These are phyloP conservation scores for Colossoma macropomum DNA, from an alignment of 2,113 vertebrate species.

Conservation along the genomic window DNA sequence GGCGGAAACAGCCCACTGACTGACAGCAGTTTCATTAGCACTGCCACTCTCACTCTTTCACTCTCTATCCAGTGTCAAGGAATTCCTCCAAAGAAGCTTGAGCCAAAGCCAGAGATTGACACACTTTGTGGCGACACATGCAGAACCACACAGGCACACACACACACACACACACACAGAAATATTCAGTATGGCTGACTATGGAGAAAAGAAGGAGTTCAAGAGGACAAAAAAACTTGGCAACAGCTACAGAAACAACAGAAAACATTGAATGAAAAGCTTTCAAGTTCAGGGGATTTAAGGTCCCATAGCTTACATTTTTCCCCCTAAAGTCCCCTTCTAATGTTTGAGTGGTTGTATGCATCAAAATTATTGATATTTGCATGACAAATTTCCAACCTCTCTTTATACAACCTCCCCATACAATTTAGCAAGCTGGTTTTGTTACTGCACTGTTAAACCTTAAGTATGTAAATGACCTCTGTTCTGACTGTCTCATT, in stretches of 20 bases:
- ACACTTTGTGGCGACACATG: conserved; percentile 26
- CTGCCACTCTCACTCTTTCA: conserved; percentile 1
- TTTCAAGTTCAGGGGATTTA: background rate
- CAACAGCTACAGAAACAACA: background rate
- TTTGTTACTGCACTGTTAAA: too few species aligned
- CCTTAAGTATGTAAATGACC: too few species aligned
- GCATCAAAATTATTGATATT: too few species aligned
- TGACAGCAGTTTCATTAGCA: conserved; percentile 47
- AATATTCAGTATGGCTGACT: background rate
- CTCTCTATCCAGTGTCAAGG: conserved; percentile 44
- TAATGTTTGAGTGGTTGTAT: too few species aligned
- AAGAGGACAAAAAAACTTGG: background rate
- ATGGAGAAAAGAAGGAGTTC: background rate
- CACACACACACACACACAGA: too few species aligned
- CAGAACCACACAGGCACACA: conserved; percentile 2
- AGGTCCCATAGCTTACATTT: too few species aligned
- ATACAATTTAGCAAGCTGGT: too few species aligned
- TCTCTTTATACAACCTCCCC: too few species aligned
- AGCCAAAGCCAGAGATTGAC: conserved; percentile 54
- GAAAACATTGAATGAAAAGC: background rate
- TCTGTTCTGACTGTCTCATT: too few species aligned
- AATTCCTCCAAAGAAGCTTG: conserved; percentile 62
- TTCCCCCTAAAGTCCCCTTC: too few species aligned
- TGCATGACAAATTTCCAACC: too few species aligned
- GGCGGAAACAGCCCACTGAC: background rate